Evolutionary conservation across 2,797 vertebrate genomes (phyloP), one percentile per base, ranked within the genome.

Genomic region (Scyliorhinus canicula): DNA sequence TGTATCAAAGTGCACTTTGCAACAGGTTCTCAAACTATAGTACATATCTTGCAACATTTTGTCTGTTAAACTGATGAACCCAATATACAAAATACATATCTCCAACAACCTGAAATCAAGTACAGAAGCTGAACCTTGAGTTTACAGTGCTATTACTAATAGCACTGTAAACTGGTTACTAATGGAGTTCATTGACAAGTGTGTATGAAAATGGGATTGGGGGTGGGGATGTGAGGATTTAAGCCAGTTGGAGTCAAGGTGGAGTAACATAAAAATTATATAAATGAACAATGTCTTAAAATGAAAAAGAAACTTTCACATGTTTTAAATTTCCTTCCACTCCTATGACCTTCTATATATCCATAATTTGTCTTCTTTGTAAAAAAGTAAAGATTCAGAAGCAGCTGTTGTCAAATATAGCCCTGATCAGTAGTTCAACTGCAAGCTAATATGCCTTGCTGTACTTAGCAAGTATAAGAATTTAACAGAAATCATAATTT

Each of bases 21-120:
- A 96, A 95, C 95, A 96, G 96, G 60, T 57, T 96, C 96, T 96
- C 96, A 96, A 96, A 96, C 96, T 96, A 95, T 96, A 97, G 96
- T 95, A 96, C 96, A 97, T 96, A 85, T 96, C 96, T 96, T 96
- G 96, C 96, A 95, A 97, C 47, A 21, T 47, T 95, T 96, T 1
- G 95, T 96, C 69, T 96, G 96, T 97, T 97, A 97, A 97, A 97
- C 96, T 19, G 95, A 96, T 95, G 96, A 96, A 63, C 96, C 96
- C 93, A 96, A 96, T 97, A 96, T 96, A 97, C 96, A 97, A 97
- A 97, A 97, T 97, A 96, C 96, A 95, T 95, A 95, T 96, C 96
- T 96, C 95, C 35, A 50, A 55, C 35, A 31, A 55, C 44, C 47
- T 55, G 93, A 94, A 94, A 74, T 74, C 93, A 26, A 52, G 19